Base-by-base conservation (phyloP, 2,888 invertebrate species). In the Pollenia griseotomentosa region DNA sequence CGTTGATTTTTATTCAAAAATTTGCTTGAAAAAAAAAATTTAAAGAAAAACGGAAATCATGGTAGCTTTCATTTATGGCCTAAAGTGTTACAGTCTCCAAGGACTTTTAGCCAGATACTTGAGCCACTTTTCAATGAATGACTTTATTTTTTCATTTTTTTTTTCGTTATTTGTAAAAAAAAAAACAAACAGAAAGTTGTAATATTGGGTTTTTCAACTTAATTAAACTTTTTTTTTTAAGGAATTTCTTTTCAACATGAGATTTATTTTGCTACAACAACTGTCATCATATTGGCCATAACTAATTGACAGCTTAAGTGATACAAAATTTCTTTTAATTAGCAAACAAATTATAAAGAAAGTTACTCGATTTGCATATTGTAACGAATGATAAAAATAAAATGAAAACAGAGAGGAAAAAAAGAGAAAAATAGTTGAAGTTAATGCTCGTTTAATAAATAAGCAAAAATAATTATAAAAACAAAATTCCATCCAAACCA, bases 231-330 rank as follows among this genome's bases (percentile, higher is more conserved):
- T 78, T 83, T 86, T 68, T 66, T 48, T 55, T 48, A 10, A 68
- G 46, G 55, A 77, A 40, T 66, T 73, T 83, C 53, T 57, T 68
- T 78, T 46, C 19, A 40, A 14, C 61, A 78, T 66, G 83, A 57
- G 57, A 81, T 74, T 65, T 73, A 65, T 65, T 65, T 73, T 65
- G 71, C 57, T 57, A 68, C 84, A 81, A 74, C 85, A 87, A 88
- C 86, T 88, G 89, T 89, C 89, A 89, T 88, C 89, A 88, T 88
- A 88, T 88, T 88, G 89, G 88, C 80, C 87, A 84, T 86, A 88
- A 87, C 88, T 89, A 89, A 89, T 89, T 89, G 89, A 89, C 88
- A 89, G 85, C 86, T 86, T 88, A 89, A 89, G 88, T 88, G 89
- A 86, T 86, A 86, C 75, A 86, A 80, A 89, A 89, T 87, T 88